Evolutionary conservation across 1,140 invertebrate genomes (phyloP), one percentile per base, ranked within the genome.

Genomic region (Penaeus japonicus): DNA sequence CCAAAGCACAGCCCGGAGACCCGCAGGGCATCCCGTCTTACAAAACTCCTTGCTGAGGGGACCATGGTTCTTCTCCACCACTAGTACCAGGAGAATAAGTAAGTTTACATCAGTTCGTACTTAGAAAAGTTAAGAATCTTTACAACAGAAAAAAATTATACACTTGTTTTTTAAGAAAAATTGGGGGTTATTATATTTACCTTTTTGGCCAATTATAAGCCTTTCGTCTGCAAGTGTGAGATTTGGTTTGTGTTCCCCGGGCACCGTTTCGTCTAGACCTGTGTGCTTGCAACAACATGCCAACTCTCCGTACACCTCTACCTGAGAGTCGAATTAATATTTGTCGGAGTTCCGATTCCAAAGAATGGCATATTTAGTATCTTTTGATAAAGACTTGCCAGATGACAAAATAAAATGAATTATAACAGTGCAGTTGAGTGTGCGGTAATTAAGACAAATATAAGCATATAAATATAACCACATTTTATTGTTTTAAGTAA

Each of bases 21-120:
- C 95, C 89, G 95, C 94, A 0, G 97, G 97, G 91, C 96, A 96
- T 2, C 97, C 97, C 90, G 95, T 95, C 93, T 98, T 98, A 2
- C 97, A 93, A 93, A 95, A 98, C 93, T 98, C 97, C 82, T 93
- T 92, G 5, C 92, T 91, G 47, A 93, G 77, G 7, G 92, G 92
- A 24, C 92, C 91, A 88, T 93, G 92, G 39, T 92, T 92, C 32
- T 91, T 90, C 73, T 91, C 91, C 27, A 93, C 85, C 55, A 91
- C 88, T 90, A 47, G 32, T 4, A 47, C 12, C n/a, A 30, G 15
- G 39, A 79, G 32, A 79, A 2, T 18, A 24, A 30, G 24, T 73
- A 32, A 5, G 5, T 30, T 27, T n/a, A 3, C n/a, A 22, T 53
- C 5, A 24, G 17, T 15, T 4, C 55, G 57, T 3, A 18, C 30